A percentile compares a stretch with the other conserved stretches of the same genome.
Conservation (phyloP, 2,797 vertebrate species). For the Neosilurus mollespiculum region DNA sequence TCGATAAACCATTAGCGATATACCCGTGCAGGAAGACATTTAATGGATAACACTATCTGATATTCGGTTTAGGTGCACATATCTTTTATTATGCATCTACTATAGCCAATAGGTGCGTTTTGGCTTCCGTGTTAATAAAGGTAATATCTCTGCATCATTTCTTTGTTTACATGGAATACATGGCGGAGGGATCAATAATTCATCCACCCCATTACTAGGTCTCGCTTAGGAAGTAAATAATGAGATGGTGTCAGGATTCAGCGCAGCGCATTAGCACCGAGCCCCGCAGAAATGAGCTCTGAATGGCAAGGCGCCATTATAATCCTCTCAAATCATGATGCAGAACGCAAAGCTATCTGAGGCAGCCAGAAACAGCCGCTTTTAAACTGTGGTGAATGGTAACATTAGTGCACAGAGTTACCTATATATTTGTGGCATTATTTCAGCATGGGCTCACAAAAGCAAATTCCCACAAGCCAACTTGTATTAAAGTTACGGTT, state of each 20-base stretch:
- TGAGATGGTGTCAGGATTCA: slow-evolving; percentile 47
- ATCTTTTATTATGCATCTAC: slow-evolving; percentile 47
- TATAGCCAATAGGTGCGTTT: slow-evolving; percentile 39
- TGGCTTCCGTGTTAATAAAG: slow-evolving; percentile 43
- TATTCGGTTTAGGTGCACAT: slow-evolving; percentile 37
- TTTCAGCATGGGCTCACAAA: neutral
- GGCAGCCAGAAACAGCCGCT: slow-evolving; percentile 22
- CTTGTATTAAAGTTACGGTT: neutral
- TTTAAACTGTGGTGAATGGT: slow-evolving; percentile 25
- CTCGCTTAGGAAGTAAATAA: slow-evolving; percentile 51
- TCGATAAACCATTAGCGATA: slow-evolving; percentile 17
- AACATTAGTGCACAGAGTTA: neutral
- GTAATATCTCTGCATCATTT: slow-evolving; percentile 46
- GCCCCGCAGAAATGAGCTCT: slow-evolving; percentile 42
- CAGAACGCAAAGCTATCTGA: slow-evolving; percentile 36
- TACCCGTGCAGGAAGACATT: slow-evolving; percentile 7
- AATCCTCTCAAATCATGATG: slow-evolving; percentile 35
- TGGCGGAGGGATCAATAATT: slow-evolving; percentile 52
- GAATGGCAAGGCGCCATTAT: slow-evolving; percentile 40
- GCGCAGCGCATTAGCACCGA: slow-evolving; percentile 36
- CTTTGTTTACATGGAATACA: slow-evolving; percentile 52
- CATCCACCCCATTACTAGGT: slow-evolving; percentile 44
- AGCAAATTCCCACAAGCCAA: neutral
- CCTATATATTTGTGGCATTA: neutral
- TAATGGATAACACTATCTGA: slow-evolving; percentile 39